phyloP scores from a whole-genome alignment of 2,888 invertebrate species.

The Andrena bicolor region DNA sequence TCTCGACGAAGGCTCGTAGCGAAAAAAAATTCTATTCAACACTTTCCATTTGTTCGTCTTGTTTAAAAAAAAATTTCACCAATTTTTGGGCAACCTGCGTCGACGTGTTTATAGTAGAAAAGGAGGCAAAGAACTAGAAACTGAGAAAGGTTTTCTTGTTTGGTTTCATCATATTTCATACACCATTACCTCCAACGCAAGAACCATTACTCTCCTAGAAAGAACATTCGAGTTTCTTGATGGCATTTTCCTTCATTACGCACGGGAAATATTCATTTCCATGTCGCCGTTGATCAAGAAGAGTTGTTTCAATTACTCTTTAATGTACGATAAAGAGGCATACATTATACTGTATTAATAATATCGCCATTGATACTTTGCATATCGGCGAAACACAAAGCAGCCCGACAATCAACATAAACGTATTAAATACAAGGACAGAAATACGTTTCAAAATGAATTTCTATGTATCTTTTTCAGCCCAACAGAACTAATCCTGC shows the following conservation, averaged over 20 bases:
- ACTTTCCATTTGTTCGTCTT: no score
- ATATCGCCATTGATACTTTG: not conserved
- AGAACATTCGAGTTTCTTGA: not conserved
- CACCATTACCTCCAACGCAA: not conserved
- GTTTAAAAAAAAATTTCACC: no score
- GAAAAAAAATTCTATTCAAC: no score
- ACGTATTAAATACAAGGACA: not conserved
- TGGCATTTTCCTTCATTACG: not conserved
- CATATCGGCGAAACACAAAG: slow-evolving; percentile 1
- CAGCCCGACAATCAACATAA: not conserved
- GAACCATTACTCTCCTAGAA: not conserved
- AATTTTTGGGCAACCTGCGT: no score
- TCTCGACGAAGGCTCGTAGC: no score
- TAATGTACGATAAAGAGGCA: not conserved
- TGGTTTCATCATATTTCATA: not conserved
- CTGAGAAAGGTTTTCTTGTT: not conserved
- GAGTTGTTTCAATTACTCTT: not conserved
- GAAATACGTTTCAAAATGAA: not conserved
- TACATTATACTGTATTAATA: not conserved
- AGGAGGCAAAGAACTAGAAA: not conserved
- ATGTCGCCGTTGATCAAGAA: not conserved
- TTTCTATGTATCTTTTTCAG: not conserved
- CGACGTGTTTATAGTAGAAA: not conserved
- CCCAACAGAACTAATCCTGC: not conserved
- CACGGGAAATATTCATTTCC: not conserved